Evolutionary conservation across 2,888 invertebrate genomes (phyloP), one percentile per base, ranked within the genome.

Genomic region (Dyspetes luteomarginatus): DNA sequence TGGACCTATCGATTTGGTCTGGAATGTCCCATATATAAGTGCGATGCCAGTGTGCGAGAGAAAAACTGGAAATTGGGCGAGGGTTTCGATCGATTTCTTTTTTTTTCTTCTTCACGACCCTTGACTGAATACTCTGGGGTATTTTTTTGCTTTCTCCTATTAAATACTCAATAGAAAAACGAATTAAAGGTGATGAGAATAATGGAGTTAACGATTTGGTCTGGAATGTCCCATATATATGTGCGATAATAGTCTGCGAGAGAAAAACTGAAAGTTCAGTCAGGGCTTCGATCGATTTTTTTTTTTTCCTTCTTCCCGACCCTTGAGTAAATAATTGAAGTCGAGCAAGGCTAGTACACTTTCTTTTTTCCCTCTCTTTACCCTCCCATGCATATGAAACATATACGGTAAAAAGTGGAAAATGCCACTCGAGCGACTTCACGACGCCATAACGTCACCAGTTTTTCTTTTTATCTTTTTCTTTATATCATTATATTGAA

Each of bases 211-310:
- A n/a, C n/a, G n/a, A n/a, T n/a, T n/a, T n/a, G n/a, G n/a, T n/a
- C n/a, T n/a, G n/a, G n/a, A n/a, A n/a, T n/a, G n/a, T n/a, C n/a
- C n/a, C n/a, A n/a, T n/a, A n/a, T n/a, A n/a, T n/a, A n/a, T n/a
- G n/a, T n/a, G n/a, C n/a, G n/a, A n/a, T n/a, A n/a, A n/a, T n/a
- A n/a, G n/a, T n/a, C n/a, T n/a, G n/a, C n/a, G n/a, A n/a, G n/a
- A n/a, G 56, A 62, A 30, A 60, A 60, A 58, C 19, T 24, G 24
- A 43, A 58, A 58, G 60, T 73, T 19, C 56, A 65, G 79, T 79
- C 73, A 73, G 82, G 79, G 83, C 84, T 75, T 75, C 60, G 58
- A 83, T 62, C 84, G 80, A 76, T 77, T 78, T 65, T 2, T 58
- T 50, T 43, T 41, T 45, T 75, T 36, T 55, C 28, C 17, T 43